Evolutionary conservation across 2,888 invertebrate genomes (phyloP), one percentile per base, ranked within the genome.

Genomic region (Sicus ferrugineus): DNA sequence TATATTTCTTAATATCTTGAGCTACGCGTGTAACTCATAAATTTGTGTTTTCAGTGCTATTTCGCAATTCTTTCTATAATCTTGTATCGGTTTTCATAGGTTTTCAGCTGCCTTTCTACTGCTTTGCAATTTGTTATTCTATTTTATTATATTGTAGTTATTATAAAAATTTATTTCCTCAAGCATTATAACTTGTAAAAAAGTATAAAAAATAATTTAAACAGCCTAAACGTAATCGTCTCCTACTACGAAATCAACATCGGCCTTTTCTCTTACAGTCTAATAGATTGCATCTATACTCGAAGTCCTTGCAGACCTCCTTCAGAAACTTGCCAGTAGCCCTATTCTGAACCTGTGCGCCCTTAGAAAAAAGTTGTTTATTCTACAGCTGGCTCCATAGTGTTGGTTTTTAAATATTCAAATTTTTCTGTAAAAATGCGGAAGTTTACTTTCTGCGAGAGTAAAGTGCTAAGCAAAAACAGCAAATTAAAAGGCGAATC

Each of bases 91-190:
- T 73, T 66, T 48, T 68, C 23, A 52, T 61, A 69, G 50, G 66
- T 67, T 48, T 72, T 69, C 66, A 46, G 28, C 21, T 30, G 16
- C 56, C 68, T 26, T 62, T 70, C 72, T 73, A 61, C 61, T 67
- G 16, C 62, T 71, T 74, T 74, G 74, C 63, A 79, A 80, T 80
- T 80, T 80, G 79, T 81, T 80, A 80, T 80, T 81, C 79, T 80
- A 80, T 78, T 42, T 42, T 79, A 78, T 77, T 80, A 80, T 81
- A 61, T 28, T 64, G 59, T 56, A 31, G 70, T 73, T 65, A 65
- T 21, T 65, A 52, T 38, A 30, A 65, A 62, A 62, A 62, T 62
- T 11, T 64, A 52, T n/a, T n/a, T n/a, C 38, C 38, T 54, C 52
- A 54, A 65, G 65, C 54, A 31, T 23, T 11, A 42, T 30, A 30